phyloP scores from a whole-genome alignment of 2,113 vertebrate species.

The Proterorhinus semilunaris region DNA sequence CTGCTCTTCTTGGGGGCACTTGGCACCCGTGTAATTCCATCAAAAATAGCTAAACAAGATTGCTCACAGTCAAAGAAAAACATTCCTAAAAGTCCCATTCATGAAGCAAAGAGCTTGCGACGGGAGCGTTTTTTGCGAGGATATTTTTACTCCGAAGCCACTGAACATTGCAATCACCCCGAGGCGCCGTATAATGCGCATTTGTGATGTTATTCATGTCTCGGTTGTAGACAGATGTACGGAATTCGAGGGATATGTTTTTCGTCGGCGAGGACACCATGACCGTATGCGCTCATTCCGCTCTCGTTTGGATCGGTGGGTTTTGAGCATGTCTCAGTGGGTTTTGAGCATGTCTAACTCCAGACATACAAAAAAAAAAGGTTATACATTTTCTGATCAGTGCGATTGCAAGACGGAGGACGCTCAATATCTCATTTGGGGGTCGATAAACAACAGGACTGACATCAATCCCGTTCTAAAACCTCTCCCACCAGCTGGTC shows the following conservation, averaged over 20 bases:
- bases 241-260: background rate
- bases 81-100: background rate
- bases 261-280: background rate
- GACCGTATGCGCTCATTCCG: too few species aligned
- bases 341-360: too few species aligned
- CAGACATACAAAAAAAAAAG: too few species aligned
- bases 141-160: background rate
- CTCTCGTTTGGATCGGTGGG: too few species aligned
- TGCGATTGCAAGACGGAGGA: too few species aligned
- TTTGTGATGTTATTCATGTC: slow-evolving; percentile 1
- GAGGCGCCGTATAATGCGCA: background rate
- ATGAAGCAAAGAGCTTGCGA: background rate
- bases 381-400: too few species aligned
- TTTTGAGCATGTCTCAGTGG: too few species aligned
- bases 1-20: too few species aligned
- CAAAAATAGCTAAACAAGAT: too few species aligned
- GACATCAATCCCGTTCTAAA: background rate
- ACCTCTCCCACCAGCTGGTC: background rate
- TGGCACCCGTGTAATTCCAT: too few species aligned
- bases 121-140: background rate
- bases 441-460: background rate
- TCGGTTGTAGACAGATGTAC: background rate
- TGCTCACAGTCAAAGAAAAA: too few species aligned
- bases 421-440: too few species aligned
- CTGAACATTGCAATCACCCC: background rate